Percentiles rank a stretch among this genome's conserved stretches.
These are phyloP conservation scores for Rallus crepitans DNA, from an alignment of 2,797 vertebrate species.

Conservation along the genomic window DNA sequence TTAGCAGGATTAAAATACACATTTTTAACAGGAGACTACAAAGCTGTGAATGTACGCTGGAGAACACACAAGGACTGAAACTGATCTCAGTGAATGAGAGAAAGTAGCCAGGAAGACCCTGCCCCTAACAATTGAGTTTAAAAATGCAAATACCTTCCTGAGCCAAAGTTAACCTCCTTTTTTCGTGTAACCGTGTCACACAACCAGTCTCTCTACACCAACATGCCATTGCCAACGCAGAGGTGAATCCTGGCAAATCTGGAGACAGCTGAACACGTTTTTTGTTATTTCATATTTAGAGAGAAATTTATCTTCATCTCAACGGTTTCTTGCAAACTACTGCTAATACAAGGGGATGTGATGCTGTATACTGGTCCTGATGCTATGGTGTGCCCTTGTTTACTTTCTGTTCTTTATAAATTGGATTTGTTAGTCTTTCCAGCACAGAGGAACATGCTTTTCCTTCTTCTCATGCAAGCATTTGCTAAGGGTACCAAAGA, in stretches of 20 bases:
- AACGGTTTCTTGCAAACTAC: background rate
- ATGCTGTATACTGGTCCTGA: background rate
- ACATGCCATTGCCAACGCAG: background rate
- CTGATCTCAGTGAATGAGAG: background rate
- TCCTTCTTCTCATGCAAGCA: background rate
- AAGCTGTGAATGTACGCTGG: background rate
- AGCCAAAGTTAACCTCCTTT: background rate
- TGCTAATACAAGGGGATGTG: background rate
- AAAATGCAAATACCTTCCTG: background rate
- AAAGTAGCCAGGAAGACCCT: background rate
- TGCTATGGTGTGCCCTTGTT: background rate
- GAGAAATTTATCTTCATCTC: background rate
- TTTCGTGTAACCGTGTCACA: background rate
- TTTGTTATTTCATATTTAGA: background rate
- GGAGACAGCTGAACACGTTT: background rate
- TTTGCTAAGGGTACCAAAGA: background rate
- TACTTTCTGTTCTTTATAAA: background rate
- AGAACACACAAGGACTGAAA: background rate
- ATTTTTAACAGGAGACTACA: background rate
- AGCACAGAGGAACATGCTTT: background rate
- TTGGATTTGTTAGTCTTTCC: background rate
- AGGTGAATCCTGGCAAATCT: background rate
- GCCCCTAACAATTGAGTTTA: background rate
- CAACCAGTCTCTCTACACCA: rapidly evolving
- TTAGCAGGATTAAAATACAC: background rate